Evolutionary conservation across 2,113 vertebrate species (phyloP).

Genomic region (Phalacrocorax pelagicus): DNA sequence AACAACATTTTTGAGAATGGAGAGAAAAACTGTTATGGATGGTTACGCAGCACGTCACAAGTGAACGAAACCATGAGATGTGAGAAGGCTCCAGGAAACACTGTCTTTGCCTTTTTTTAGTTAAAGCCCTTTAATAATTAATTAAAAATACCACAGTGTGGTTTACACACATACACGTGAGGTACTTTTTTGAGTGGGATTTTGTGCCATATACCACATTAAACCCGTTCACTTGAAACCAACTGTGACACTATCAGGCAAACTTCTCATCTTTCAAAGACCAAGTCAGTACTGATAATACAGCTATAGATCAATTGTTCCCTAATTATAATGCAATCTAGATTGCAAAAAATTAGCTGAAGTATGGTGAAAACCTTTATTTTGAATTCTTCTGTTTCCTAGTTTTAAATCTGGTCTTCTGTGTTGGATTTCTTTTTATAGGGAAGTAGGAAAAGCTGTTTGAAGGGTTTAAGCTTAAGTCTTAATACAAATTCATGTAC

Average conservation of each 20-base stretch:
- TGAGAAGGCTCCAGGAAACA: background rate
- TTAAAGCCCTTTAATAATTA: background rate
- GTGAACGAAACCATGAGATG: background rate
- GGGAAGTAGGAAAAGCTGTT: background rate
- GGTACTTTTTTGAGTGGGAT: background rate
- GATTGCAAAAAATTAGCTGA: background rate
- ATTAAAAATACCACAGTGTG: background rate
- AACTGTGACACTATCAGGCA: background rate
- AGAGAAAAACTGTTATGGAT: background rate
- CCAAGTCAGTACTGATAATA: background rate
- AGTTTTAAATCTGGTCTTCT: background rate
- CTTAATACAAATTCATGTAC: background rate
- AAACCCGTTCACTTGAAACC: background rate
- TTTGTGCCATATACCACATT: background rate
- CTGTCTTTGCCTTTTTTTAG: rapidly evolving
- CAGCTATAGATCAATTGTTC: background rate
- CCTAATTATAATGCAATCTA: background rate
- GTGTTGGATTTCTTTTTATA: background rate
- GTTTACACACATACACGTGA: rapidly evolving
- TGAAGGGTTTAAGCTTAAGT: background rate
- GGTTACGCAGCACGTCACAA: rapidly evolving
- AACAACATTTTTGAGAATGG: background rate
- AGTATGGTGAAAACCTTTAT: background rate
- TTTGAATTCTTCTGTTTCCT: background rate
- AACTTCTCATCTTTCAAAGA: background rate